A percentile compares a stretch with the other conserved stretches of the same genome.
Conservation (phyloP, 1,140 invertebrate genomes). For the Brachionus rubens region DNA sequence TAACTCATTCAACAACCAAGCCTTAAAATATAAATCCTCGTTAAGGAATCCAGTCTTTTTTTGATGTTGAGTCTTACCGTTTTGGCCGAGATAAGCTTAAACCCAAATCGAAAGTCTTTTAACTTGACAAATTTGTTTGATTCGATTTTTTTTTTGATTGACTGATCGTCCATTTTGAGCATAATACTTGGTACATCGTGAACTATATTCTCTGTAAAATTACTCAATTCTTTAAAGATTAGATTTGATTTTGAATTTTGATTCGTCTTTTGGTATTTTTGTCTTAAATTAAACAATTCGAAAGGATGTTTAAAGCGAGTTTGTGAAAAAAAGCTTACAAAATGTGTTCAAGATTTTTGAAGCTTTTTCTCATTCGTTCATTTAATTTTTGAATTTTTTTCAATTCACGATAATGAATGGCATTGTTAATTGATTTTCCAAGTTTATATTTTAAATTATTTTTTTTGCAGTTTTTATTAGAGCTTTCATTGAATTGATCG, state of each 20-base stretch:
- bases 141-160: background rate
- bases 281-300: background rate
- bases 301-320: background rate
- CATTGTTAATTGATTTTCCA: conserved; percentile 4
- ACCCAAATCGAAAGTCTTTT: conserved; percentile 14
- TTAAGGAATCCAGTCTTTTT: no score
- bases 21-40: background rate
- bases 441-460: background rate
- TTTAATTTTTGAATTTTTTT: conserved; percentile 28
- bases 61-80: no score
- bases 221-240: conserved; percentile 15
- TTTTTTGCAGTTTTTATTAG: background rate
- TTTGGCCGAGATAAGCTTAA: conserved; percentile 12
- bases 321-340: background rate
- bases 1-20: conserved; percentile 5
- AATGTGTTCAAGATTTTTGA: background rate
- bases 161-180: background rate
- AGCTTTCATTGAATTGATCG: background rate
- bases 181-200: conserved; percentile 4
- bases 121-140: background rate
- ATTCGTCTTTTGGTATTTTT: conserved; percentile 3
- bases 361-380: background rate
- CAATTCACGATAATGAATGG: background rate
- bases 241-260: background rate
- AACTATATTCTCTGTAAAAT: conserved; percentile 24